Base-by-base conservation (phyloP, 2,888 invertebrate species). In the Zaprionus bogoriensis region DNA sequence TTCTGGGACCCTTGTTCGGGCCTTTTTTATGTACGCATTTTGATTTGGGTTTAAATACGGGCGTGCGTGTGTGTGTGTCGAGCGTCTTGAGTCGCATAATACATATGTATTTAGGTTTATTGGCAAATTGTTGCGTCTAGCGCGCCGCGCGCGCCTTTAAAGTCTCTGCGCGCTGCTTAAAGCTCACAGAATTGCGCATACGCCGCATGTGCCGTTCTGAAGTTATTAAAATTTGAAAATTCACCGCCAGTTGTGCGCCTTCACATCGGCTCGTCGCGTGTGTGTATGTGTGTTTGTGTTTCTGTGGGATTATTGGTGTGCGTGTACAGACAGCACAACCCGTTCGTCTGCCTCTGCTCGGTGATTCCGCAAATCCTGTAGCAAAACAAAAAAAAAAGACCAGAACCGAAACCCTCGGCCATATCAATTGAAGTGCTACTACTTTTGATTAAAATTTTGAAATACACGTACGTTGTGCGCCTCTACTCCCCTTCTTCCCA, bases 371-470 rank as follows among this genome's bases (percentile, higher is more conserved):
- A 58, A 55, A 67, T 60, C 54, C 76, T 47, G 57, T 27, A 44
- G 46, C 28, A 47, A 45, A 50, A 47, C 44, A 22, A 22, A 38
- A 23, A 53, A 41, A 4, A 6, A 28, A 32, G 12, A 39, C 20
- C 30, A 48, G 47, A 7, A 14, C 4, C 6, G 1, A 44, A 44
- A 25, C 14, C n/a, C 12, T 44, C 72, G 64, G 58, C 55, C 69
- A 81, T 81, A 85, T 88, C 87, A 88, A 88, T 85, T 85, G 88
- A 88, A 88, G 83, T 74, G 83, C 74, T 85, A 88, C 87, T 88
- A 87, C 79, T 88, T 87, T 88, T 88, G 87, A 85, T 85, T 85
- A 85, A 77, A 88, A 85, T 87, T 88, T 77, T 46, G 30, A 74
- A 69, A 71, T 57, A n/a, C n/a, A n/a, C n/a, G n/a, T n/a, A 51